Conservation (phyloP, 1,140 invertebrate genomes). For the Camponotus vicinus region DNA sequence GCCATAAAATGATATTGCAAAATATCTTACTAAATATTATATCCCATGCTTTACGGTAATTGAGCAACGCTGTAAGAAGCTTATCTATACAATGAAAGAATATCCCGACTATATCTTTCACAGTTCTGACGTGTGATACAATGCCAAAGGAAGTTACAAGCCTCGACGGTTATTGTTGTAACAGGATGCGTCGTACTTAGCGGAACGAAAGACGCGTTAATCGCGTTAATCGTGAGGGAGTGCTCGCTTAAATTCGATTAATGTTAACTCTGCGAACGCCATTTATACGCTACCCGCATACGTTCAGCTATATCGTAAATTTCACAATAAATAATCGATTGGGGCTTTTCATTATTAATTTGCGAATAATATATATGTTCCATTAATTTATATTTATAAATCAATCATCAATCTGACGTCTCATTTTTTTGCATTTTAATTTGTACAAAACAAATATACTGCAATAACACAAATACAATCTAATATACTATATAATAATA, state of each 20-base stretch:
- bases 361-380: not conserved
- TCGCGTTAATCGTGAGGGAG: not conserved
- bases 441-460: slow-evolving; percentile 3
- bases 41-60: slow-evolving; percentile 30
- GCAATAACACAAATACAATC: not conserved
- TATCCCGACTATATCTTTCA: slow-evolving; percentile 33
- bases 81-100: slow-evolving; percentile 34
- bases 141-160: slow-evolving; percentile 28
- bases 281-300: not conserved
- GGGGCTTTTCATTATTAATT: not conserved
- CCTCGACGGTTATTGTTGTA: slow-evolving; percentile 42
- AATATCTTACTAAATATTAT: slow-evolving; percentile 30
- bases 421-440: slow-evolving; percentile 1
- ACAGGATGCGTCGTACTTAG: not conserved
- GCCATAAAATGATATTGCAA: slow-evolving; percentile 1
- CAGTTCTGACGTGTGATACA: slow-evolving; percentile 20
- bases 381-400: not conserved
- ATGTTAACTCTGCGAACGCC: slow-evolving; percentile 3
- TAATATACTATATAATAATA: not conserved
- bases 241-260: slow-evolving; percentile 38
- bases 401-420: not conserved
- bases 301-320: not conserved
- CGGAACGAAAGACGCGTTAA: slow-evolving; percentile 30
- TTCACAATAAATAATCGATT: slow-evolving; percentile 5
- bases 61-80: slow-evolving; percentile 29